A percentile compares a stretch with the other conserved stretches of the same genome.
Evolutionary conservation across 2,113 vertebrate species (phyloP).

Genomic region (Toxotes chatareus): DNA sequence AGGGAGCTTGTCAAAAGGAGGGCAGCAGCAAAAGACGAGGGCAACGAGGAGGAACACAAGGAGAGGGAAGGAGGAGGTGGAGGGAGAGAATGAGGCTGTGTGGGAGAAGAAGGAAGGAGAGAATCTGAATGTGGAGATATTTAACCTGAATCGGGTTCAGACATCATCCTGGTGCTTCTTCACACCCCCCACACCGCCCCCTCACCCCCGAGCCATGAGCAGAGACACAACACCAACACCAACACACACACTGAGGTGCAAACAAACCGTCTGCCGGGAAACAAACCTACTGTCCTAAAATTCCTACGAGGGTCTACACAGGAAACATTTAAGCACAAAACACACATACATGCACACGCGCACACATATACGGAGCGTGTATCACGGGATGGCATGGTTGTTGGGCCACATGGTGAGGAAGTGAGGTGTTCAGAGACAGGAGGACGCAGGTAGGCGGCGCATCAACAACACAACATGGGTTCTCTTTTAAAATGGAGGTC

Average conservation of each 20-base stretch:
- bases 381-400: slow-evolving; percentile 32
- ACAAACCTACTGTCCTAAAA: slow-evolving; percentile 14
- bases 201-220: background rate
- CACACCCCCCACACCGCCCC: background rate
- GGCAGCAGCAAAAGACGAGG: slow-evolving; percentile 63
- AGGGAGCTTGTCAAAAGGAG: slow-evolving; percentile 70
- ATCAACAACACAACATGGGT: slow-evolving; percentile 43
- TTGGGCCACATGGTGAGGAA: slow-evolving; percentile 30
- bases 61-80: slow-evolving; percentile 3
- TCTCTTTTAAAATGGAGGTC: slow-evolving; percentile 31
- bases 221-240: slow-evolving; percentile 15
- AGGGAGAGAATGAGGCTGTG: background rate
- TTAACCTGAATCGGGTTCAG: slow-evolving; percentile 52
- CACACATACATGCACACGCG: slow-evolving; percentile 60
- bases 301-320: background rate
- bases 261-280: slow-evolving; percentile 3
- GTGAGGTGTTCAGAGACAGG: slow-evolving; percentile 46
- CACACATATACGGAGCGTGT: slow-evolving; percentile 57
- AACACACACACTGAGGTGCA: slow-evolving; percentile 29
- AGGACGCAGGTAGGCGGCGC: slow-evolving; percentile 24
- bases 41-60: slow-evolving; percentile 50
- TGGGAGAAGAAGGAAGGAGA: background rate
- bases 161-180: slow-evolving; percentile 26
- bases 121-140: slow-evolving; percentile 50
- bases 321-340: slow-evolving; percentile 39